phyloP scores from a whole-genome alignment of 2,113 vertebrate species.

The Megaptera novaeangliae region DNA sequence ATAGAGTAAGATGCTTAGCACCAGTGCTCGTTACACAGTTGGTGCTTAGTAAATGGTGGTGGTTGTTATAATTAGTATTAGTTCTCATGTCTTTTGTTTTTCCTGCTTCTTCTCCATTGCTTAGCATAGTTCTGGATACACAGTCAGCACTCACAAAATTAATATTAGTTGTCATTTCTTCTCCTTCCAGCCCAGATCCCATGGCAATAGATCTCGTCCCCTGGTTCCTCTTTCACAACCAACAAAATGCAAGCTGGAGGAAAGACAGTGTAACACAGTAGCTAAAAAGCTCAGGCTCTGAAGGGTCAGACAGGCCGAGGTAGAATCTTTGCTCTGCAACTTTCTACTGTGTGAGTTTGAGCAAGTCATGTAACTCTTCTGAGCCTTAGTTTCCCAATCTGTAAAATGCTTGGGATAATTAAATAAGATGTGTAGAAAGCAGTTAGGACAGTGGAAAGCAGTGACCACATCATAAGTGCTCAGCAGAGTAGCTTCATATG shows the following conservation, averaged over 20 bases:
- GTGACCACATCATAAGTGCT: background rate
- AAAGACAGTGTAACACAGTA: background rate
- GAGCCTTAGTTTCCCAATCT: background rate
- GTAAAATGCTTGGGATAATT: background rate
- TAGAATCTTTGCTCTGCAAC: background rate
- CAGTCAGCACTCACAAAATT: background rate
- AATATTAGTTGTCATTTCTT: background rate
- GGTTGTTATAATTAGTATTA: background rate
- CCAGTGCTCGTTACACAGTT: too few species aligned
- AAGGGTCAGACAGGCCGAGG: background rate
- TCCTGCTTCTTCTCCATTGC: background rate
- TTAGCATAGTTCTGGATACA: too few species aligned
- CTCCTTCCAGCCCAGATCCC: background rate
- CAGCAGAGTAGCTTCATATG: too few species aligned
- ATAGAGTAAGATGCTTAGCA: too few species aligned
- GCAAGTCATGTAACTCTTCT: background rate
- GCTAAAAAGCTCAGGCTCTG: background rate
- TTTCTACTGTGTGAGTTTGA: background rate
- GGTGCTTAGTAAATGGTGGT: background rate
- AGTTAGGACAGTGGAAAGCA: background rate
- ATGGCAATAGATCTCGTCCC: background rate
- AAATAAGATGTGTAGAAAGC: background rate
- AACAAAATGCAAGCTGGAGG: background rate
- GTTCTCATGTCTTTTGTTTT: background rate
- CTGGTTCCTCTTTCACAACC: background rate